Conservation (phyloP, 2,797 vertebrate species). For the Sebastiscus tertius region DNA sequence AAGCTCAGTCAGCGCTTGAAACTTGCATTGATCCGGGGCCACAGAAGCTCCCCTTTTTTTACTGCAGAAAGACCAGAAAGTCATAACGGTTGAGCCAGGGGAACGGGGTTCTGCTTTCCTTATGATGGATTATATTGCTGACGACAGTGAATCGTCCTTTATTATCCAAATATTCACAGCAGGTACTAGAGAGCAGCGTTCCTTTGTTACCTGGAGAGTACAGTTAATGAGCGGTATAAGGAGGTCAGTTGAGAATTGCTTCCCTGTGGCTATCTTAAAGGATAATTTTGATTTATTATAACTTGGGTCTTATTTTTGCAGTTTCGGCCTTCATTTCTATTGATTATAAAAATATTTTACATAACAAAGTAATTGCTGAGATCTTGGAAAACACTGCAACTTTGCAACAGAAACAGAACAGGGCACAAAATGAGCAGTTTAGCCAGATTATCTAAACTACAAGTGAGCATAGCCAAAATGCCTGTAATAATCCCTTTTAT, state of each 20-base stretch:
- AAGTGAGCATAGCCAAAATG: background rate
- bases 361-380: background rate
- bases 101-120: constrained; percentile 18
- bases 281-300: constrained; percentile 1
- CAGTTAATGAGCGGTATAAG: constrained; percentile 1
- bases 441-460: constrained; percentile 3
- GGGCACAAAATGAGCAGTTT: background rate
- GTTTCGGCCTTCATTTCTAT: background rate
- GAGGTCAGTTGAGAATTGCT: constrained; percentile 4
- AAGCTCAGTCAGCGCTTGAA: constrained; percentile 39
- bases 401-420: background rate
- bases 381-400: background rate
- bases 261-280: background rate
- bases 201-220: constrained; percentile 7
- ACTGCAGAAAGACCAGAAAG: constrained; percentile 26
- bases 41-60: constrained; percentile 3
- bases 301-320: background rate
- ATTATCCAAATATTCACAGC: constrained; percentile 19
- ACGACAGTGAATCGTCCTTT: constrained; percentile 10
- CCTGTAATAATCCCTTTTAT: background rate
- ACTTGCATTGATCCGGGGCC: constrained; percentile 40
- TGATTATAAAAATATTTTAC: background rate
- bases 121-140: constrained; percentile 39
- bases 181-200: background rate
- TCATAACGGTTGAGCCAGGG: constrained; percentile 9